phyloP scores from a whole-genome alignment of 2,797 vertebrate species.

The Enteromius radiatus region DNA sequence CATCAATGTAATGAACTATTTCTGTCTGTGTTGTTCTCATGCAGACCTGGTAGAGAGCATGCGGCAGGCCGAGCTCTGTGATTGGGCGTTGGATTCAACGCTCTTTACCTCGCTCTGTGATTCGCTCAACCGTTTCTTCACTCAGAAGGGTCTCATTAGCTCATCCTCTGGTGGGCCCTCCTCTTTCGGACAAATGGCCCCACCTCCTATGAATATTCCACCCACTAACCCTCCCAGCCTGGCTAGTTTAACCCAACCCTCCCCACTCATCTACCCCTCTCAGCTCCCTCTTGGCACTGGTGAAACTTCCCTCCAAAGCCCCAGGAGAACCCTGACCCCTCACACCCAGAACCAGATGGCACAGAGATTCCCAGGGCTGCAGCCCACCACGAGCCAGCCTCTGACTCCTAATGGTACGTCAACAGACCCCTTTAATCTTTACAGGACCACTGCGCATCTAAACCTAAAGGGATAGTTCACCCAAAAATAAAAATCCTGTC shows the following conservation, averaged over 20 bases:
- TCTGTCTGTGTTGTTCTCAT: conserved; percentile 28
- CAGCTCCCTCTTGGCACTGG: conserved; percentile 59
- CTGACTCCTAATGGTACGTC: conserved; percentile 68
- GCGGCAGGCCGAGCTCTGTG: conserved; percentile 93
- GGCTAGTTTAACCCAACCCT: conserved; percentile 75
- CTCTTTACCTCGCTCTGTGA: conserved; percentile 96
- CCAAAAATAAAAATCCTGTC: background rate
- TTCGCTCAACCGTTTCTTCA: conserved; percentile 96
- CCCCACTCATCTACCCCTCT: conserved; percentile 70
- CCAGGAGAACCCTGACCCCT: conserved; percentile 67
- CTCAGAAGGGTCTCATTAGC: conserved; percentile 89
- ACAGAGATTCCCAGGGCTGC: conserved; percentile 68
- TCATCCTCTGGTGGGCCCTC: conserved; percentile 68
- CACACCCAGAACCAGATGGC: conserved; percentile 62
- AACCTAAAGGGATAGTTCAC: background rate
- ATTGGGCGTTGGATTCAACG: conserved; percentile 93
- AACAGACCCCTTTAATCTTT: background rate
- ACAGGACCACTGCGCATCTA: background rate
- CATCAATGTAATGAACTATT: background rate
- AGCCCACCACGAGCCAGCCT: conserved; percentile 60
- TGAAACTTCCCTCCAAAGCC: conserved; percentile 55
- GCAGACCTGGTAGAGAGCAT: conserved; percentile 94
- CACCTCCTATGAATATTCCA: conserved; percentile 61
- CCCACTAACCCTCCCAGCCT: conserved; percentile 65
- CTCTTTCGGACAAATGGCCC: conserved; percentile 60